A percentile compares a stretch with the other conserved stretches of the same genome.
Conservation (phyloP, 2,797 vertebrate species). For the Sitta carolinensis region DNA sequence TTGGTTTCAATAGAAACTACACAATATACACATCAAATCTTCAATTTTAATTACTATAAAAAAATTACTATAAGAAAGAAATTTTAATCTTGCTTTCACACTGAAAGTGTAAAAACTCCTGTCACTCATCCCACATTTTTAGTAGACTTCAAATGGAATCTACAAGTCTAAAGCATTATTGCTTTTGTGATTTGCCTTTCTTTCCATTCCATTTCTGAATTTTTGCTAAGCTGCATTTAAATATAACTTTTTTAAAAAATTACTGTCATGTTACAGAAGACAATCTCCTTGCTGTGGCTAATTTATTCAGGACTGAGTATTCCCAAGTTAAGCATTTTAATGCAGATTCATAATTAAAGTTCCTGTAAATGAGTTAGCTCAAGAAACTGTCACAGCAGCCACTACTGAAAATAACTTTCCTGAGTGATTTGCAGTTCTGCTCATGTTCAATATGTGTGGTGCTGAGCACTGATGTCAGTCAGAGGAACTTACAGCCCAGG, state of each 20-base stretch:
- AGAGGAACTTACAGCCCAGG: neutral
- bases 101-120: neutral
- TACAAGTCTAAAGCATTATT: neutral
- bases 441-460: neutral
- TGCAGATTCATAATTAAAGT: conserved; percentile 33
- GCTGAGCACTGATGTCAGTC: neutral
- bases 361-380: conserved; percentile 5
- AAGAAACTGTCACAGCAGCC: conserved; percentile 16
- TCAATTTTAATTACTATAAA: neutral
- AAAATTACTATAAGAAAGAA: neutral
- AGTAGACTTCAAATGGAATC: neutral
- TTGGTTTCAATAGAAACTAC: neutral
- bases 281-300: neutral
- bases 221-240: neutral
- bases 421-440: neutral
- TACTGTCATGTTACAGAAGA: neutral
- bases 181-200: neutral
- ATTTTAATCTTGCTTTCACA: neutral
- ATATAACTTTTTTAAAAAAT: neutral
- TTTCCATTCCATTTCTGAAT: neutral
- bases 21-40: neutral
- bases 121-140: neutral
- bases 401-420: neutral
- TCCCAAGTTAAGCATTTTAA: conserved; percentile 28
- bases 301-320: conserved; percentile 1